phyloP scores from a whole-genome alignment of 2,888 invertebrate species.

The Pelosia muscerda region DNA sequence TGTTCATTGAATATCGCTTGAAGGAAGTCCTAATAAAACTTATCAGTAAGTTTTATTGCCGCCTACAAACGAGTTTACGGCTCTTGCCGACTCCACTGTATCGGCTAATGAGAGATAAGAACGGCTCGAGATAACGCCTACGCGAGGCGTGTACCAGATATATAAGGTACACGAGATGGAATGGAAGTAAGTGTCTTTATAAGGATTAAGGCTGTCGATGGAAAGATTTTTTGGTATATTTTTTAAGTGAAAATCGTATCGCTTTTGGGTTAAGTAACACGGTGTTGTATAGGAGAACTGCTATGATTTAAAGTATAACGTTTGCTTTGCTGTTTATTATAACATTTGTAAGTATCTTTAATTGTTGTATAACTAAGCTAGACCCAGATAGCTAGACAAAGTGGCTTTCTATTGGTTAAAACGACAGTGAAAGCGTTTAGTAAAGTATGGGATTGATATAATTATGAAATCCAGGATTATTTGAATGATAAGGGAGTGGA shows the following conservation, averaged over 20 bases:
- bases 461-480: too few species aligned
- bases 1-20: conserved; percentile 49
- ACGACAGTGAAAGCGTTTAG: too few species aligned
- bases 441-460: too few species aligned
- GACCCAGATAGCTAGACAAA: too few species aligned
- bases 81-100: conserved; percentile 49
- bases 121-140: conserved; percentile 32
- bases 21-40: conserved; percentile 54
- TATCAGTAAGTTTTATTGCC: conserved; percentile 68
- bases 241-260: neutral
- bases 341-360: too few species aligned
- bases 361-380: too few species aligned
- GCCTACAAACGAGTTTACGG: conserved; percentile 59
- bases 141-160: conserved; percentile 11
- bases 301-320: too few species aligned
- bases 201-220: conserved; percentile 9
- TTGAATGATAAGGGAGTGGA: too few species aligned
- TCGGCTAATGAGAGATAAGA: conserved; percentile 72
- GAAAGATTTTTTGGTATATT: neutral
- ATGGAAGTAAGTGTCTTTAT: neutral
- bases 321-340: too few species aligned
- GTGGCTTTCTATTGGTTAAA: too few species aligned
- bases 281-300: too few species aligned
- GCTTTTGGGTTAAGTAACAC: too few species aligned
- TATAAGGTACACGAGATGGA: conserved; percentile 6